Base-by-base conservation (phyloP, 1,140 invertebrate genomes). In the Lasaia peninsularis region DNA sequence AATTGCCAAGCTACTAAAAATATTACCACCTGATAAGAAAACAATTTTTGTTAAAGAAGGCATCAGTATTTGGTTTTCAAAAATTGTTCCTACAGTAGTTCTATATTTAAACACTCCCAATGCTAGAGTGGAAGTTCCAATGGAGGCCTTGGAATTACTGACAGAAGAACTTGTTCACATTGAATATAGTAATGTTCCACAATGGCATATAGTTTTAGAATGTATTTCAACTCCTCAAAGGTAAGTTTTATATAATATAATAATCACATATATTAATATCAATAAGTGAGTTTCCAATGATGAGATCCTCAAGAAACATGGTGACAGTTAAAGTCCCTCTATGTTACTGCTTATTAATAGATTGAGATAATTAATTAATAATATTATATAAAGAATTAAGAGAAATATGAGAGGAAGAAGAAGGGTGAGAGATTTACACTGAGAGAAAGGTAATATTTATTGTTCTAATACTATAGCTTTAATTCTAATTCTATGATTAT, bases 21-120 rank as follows among this genome's bases (percentile, higher is more conserved):
- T 74, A 52, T 65, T 86, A 40, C 68, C 73, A 34, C 63, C 65
- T 7, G 73, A 82, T n/a, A 74, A 80, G 35, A 82, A 58, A 52
- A 11, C 31, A 35, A 60, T 54, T 34, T 89, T 89, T 78, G 67
- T 88, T 0, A 65, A 69, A 52, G 62, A 67, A 5, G 73, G 76
- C 9, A 33, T 88, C 34, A 55, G 70, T 20, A 54, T 77, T 32
- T 88, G 83, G 83, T 87, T 90, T 54, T 73, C 72, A 37, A 75
- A 70, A 49, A 50, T 88, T 7, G 66, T 88, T 50, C 81, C 82
- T 5, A 67, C 62, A 32, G 58, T 76, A 10, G 73, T 81, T 55
- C 11, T 52, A 0, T 58, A 58, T 28, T 14, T 34, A 32, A 58
- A 34, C 52, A 57, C 9, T 20, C 18, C 21, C 10, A 69, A 65